These are phyloP conservation scores for Dusona sp. DNA, from an alignment of 2,888 invertebrate genomes.

Conservation along the genomic window DNA sequence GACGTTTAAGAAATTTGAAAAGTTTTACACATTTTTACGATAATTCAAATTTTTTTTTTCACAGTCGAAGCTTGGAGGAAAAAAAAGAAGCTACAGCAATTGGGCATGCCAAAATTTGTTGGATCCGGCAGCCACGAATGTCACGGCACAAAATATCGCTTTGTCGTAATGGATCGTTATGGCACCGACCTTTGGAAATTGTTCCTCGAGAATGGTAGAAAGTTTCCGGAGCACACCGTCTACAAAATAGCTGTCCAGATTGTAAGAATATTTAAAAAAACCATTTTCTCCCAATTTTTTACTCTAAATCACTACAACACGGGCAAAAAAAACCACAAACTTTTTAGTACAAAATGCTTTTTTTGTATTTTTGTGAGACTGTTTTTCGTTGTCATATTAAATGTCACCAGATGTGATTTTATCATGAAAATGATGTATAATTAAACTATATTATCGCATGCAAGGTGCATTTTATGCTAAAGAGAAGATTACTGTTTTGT, in stretches of 20 bases:
- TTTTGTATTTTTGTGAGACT: too few relatives aligned
- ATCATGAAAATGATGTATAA: too few relatives aligned
- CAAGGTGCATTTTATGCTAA: too few relatives aligned
- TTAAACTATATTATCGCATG: too few relatives aligned
- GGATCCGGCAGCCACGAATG: constrained; percentile 93
- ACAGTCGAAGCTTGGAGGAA: constrained; percentile 90
- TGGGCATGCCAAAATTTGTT: constrained; percentile 94
- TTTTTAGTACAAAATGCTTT: too few relatives aligned
- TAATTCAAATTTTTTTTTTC: too few relatives aligned
- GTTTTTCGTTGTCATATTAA: too few relatives aligned
- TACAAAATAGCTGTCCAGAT: constrained; percentile 94
- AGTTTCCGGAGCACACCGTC: constrained; percentile 90
- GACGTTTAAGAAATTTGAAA: background rate
- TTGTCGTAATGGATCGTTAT: constrained; percentile 94
- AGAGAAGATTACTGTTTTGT: too few relatives aligned
- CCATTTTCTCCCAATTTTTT: background rate
- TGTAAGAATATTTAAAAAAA: constrained; percentile 85
- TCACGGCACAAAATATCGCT: constrained; percentile 91
- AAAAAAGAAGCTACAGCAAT: constrained; percentile 88
- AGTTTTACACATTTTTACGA: background rate
- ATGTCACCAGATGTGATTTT: too few relatives aligned
- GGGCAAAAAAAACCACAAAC: too few relatives aligned
- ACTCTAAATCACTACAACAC: too few relatives aligned
- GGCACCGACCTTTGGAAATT: constrained; percentile 94
- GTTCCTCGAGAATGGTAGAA: constrained; percentile 88